These are phyloP conservation scores for Fopius arisanus DNA, from an alignment of 1,140 invertebrate genomes.

Conservation along the genomic window DNA sequence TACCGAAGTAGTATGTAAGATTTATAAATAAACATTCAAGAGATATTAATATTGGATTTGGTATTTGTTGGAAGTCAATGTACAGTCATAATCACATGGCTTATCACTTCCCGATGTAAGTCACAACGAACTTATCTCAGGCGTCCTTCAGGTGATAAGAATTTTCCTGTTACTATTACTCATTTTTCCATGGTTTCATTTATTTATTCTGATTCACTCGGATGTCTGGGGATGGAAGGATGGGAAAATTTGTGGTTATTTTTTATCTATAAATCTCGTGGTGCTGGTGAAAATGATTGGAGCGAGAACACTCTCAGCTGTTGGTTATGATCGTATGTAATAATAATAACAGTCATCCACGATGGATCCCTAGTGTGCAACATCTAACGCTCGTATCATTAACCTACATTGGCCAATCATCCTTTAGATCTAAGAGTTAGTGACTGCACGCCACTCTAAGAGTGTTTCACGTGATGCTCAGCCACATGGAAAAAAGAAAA, in stretches of 20 bases:
- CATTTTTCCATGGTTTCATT: background rate
- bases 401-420: constrained; percentile 31
- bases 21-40: background rate
- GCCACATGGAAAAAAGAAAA: constrained; percentile 21
- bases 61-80: background rate
- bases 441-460: constrained; percentile 21
- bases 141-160: background rate
- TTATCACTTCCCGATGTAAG: background rate
- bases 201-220: background rate
- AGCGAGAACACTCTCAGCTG: background rate
- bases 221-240: background rate
- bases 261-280: background rate
- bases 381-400: constrained; percentile 26
- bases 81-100: background rate
- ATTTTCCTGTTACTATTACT: constrained; percentile 6
- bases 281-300: background rate
- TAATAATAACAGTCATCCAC: constrained; percentile 17
- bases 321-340: constrained; percentile 5
- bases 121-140: background rate
- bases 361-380: constrained; percentile 17
- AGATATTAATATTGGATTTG: background rate
- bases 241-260: background rate
- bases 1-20: background rate
- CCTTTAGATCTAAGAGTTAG: constrained; percentile 26
- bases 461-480: constrained; percentile 12